Evolutionary conservation across 2,797 vertebrate species (phyloP), one percentile per base, ranked within the genome.

Genomic region (Helarctos malayanus): DNA sequence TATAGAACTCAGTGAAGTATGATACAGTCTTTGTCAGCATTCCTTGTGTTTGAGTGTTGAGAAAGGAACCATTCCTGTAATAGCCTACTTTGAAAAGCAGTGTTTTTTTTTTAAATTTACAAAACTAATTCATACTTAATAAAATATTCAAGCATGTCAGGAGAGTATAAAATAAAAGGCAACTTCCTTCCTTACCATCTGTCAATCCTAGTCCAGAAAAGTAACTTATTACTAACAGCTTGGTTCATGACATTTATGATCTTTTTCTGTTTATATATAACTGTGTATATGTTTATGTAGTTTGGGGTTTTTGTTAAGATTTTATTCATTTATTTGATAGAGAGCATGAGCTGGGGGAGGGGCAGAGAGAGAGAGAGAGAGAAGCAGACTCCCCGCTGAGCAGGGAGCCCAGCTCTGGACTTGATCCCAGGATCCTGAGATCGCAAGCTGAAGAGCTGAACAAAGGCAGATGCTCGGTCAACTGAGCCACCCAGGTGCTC

Each of bases 131-230:
- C 13, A 87, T n/a, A 65, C 25, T 52, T 85, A 35, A 45, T 73
- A 57, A 82, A 89, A 92, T 25, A 91, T 52, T 65, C 45, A 93
- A 91, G 45, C 52, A 82, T 69, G 45, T 95, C 23, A 63, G 83
- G 4, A 80, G 49, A 69, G 4, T 82, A 65, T 47, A 29, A 45
- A 95, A 59, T 75, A 41, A 85, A 83, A 94, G 19, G 19, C 73
- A 23, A 4, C 7, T 10, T 57, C 84, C 13, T 87, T 93, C 35
- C 63, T 89, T 35, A 41, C n/a, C 18, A 29, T 10, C 9, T 88
- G n/a, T 65, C 91, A 59, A 19, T 68, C 49, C 57, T 4, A 21
- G 21, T 75, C 27, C 49, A 14, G 35, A 71, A 27, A 73, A 88
- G 21, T 47, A 71, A 91, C 56, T 47, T 47, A 9, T 52, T 87